Base-by-base conservation (phyloP, 2,888 invertebrate species). In the Ectemnius lituratus region DNA sequence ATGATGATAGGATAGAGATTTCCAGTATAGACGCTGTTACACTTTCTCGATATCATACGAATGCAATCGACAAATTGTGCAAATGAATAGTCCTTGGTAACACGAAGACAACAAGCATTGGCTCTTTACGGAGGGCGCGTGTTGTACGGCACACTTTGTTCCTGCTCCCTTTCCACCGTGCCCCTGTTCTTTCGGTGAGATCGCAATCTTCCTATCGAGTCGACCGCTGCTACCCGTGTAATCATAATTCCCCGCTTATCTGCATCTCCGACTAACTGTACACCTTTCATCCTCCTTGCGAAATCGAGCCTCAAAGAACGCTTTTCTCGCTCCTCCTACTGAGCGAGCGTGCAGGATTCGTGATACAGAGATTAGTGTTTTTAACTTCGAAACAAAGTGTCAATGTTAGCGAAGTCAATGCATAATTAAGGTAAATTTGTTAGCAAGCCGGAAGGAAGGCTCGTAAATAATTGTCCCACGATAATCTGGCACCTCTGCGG, bases 51-150 rank as follows among this genome's bases (percentile, higher is more conserved):
- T 20, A 66, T 11, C 64, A 58, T 60, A 52, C 74, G 67, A 68
- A 37, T 57, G 52, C 49, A 6, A 28, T 73, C 70, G 76, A 79
- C 82, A 81, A 82, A 82, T 81, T 70, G 76, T 78, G 57, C 73
- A 71, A 72, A 76, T 76, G 81, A 82, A 76, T 81, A 82, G 79
- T 23, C 75, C 78, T 70, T 37, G 62, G 57, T 61, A 56, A 46
- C 62, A 67, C 37, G 60, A 49, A 69, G 8, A 37, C 37, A 11
- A 28, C 60, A 18, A 52, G 61, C 70, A 71, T 76, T 63, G 67
- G 67, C 75, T 67, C 67, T 75, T 73, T 63, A 68, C 60, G 66
- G 69, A 61, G 52, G 60, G 67, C 71, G 69, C 67, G 68, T 74
- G 70, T 62, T 63, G 62, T 58, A 62, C 18, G 56, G 47, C 46